Conservation (phyloP, 2,113 vertebrate species). For the Myotis davidii region DNA sequence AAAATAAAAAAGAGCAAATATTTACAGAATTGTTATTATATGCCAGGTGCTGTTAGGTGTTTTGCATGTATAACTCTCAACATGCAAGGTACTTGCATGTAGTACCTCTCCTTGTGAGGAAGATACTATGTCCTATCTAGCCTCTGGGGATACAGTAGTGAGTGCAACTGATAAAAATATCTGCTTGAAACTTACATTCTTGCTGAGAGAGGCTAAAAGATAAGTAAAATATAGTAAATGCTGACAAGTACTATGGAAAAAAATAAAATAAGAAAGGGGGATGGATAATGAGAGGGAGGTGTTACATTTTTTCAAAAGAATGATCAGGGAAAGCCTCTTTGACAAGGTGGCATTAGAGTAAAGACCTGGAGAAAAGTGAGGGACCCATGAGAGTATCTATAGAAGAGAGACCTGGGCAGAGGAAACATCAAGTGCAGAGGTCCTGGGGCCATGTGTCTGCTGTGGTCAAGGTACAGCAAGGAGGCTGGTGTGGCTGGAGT, state of each 20-base stretch:
- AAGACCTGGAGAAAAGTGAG: background rate
- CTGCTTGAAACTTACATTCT: background rate
- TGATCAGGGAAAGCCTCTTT: background rate
- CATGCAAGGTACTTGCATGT: no score
- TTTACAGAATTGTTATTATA: background rate
- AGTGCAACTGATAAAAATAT: background rate
- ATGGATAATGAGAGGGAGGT: background rate
- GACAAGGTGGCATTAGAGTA: background rate
- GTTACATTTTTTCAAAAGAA: conserved; percentile 16
- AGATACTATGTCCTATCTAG: background rate
- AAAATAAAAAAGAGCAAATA: background rate
- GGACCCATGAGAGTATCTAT: background rate
- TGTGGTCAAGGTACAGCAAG: background rate
- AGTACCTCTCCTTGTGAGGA: background rate
- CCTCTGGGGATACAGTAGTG: background rate
- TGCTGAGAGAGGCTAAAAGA: background rate
- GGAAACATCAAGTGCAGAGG: background rate
- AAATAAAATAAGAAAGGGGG: background rate
- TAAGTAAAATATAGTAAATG: background rate
- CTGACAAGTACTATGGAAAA: background rate
- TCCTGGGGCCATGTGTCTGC: background rate
- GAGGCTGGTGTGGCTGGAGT: background rate
- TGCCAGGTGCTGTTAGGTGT: background rate
- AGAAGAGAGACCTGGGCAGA: background rate
- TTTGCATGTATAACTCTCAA: background rate